phyloP scores from a whole-genome alignment of 2,113 vertebrate genomes.

The Sylvietta virens region DNA sequence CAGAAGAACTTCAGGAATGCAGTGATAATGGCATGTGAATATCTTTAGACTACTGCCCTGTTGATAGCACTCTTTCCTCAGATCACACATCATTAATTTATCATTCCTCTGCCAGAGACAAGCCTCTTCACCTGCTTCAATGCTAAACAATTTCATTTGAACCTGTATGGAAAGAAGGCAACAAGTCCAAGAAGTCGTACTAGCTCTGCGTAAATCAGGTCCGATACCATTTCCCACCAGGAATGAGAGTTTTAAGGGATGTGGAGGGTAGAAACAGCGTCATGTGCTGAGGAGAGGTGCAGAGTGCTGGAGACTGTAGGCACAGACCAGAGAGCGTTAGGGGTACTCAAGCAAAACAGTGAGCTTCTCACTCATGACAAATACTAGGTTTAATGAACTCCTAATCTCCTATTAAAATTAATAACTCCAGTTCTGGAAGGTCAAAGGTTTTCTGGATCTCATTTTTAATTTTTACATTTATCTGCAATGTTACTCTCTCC shows the following conservation, averaged over 20 bases:
- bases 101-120: background rate
- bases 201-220: background rate
- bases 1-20: background rate
- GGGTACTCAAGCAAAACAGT: fast-evolving
- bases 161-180: background rate
- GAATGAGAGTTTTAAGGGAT: background rate
- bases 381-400: background rate
- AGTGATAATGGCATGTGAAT: background rate
- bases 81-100: background rate
- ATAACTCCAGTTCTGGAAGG: background rate
- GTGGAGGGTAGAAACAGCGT: background rate
- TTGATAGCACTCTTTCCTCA: background rate
- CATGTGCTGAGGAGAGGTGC: background rate
- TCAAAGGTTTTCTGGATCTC: background rate
- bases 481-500: background rate
- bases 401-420: background rate
- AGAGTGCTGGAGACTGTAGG: background rate
- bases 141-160: background rate
- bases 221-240: background rate
- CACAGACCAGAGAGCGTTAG: background rate
- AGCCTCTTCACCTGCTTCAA: background rate
- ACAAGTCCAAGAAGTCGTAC: background rate
- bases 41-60: background rate
- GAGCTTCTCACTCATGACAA: background rate
- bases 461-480: background rate